Conservation (phyloP, 1,140 invertebrate species). For the Atta colombica region DNA sequence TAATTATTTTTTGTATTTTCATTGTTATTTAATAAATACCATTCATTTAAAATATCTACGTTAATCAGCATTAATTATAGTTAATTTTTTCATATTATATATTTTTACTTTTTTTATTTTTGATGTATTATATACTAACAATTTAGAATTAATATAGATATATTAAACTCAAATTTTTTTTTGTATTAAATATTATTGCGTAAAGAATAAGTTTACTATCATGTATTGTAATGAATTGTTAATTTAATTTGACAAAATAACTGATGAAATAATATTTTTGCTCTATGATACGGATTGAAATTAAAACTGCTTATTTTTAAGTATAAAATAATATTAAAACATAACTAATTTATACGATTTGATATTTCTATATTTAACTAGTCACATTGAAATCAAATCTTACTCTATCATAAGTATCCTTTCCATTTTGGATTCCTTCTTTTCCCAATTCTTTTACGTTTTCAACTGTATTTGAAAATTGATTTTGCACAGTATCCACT, state of each 20-base stretch:
- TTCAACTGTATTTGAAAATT: neutral
- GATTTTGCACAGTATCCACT: too few relatives aligned
- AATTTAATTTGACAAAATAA: slow-evolving; percentile 2
- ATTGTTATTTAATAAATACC: neutral
- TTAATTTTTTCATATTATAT: neutral
- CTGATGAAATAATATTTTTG: neutral
- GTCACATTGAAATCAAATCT: neutral
- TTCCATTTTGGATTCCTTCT: neutral
- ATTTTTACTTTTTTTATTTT: neutral
- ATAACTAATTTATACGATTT: neutral
- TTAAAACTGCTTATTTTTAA: neutral
- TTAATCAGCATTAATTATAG: neutral
- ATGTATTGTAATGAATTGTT: too few relatives aligned
- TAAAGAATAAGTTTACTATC: neutral
- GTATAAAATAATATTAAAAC: neutral
- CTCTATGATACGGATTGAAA: neutral
- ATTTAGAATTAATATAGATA: neutral
- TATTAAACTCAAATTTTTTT: too few relatives aligned
- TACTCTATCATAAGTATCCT: neutral
- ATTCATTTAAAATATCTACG: neutral
- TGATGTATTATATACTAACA: neutral
- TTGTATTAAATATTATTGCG: neutral
- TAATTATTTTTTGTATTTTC: slow-evolving; percentile 9
- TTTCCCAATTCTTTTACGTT: neutral
- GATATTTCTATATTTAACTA: neutral